A percentile compares a stretch with the other conserved stretches of the same genome.
Evolutionary conservation across 1,140 invertebrate genomes (phyloP).

Genomic region (Aphaenogaster rudis): DNA sequence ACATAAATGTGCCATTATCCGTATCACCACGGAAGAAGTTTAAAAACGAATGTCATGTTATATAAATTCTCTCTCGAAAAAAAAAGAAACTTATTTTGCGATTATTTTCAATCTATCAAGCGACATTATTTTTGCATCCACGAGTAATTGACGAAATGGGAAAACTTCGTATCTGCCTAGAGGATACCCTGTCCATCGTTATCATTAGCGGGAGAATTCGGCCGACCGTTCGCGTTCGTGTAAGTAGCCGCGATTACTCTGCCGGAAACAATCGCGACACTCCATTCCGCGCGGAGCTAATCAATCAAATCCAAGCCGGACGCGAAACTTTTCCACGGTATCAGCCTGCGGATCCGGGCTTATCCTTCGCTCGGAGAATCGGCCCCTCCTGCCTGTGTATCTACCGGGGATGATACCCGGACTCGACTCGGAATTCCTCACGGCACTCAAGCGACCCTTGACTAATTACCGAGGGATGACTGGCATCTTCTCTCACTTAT

Average conservation of each 20-base stretch:
- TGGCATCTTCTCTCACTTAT: slow-evolving; percentile 86
- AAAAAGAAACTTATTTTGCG: neutral
- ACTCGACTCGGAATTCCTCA: slow-evolving; percentile 73
- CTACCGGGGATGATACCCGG: slow-evolving; percentile 64
- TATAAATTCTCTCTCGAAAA: neutral
- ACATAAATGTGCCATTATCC: slow-evolving; percentile 47
- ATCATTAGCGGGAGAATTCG: slow-evolving; percentile 49
- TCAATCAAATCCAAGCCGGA: slow-evolving; percentile 75
- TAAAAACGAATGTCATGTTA: slow-evolving; percentile 15
- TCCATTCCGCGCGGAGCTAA: slow-evolving; percentile 68
- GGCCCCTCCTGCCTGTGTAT: slow-evolving; percentile 36
- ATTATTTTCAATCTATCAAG: slow-evolving; percentile 1
- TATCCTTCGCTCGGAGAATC: slow-evolving; percentile 63
- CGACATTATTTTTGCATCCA: slow-evolving; percentile 16
- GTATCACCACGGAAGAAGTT: neutral
- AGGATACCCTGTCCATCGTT: neutral
- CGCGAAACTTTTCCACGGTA: slow-evolving; percentile 72
- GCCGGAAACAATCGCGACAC: slow-evolving; percentile 74
- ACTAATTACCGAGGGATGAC: slow-evolving; percentile 86
- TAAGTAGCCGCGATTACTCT: slow-evolving; percentile 54
- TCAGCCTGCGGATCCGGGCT: slow-evolving; percentile 66
- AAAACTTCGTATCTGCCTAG: slow-evolving; percentile 10
- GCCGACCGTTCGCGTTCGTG: slow-evolving; percentile 61
- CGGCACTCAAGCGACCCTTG: slow-evolving; percentile 81
- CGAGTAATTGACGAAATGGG: slow-evolving; percentile 42